Conservation (phyloP, 2,797 vertebrate species). For the Scomberomorus guttatus region DNA sequence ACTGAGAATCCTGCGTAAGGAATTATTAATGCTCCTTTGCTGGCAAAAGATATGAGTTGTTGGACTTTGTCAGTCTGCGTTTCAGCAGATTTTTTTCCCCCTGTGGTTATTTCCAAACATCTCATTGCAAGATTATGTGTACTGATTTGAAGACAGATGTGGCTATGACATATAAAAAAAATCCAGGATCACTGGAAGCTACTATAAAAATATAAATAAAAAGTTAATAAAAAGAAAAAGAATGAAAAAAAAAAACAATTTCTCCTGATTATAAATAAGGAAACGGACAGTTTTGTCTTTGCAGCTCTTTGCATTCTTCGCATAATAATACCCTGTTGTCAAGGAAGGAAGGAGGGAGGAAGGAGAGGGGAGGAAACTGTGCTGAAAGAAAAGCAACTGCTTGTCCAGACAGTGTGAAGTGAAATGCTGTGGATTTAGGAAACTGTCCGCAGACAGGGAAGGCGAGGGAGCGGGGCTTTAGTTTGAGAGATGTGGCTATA, state of each 20-base stretch:
- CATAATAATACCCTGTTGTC: conserved; percentile 75
- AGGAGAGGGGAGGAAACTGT: conserved; percentile 58
- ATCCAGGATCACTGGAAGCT: neutral
- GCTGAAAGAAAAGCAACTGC: conserved; percentile 52
- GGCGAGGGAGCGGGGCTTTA: neutral
- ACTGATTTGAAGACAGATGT: conserved; percentile 1
- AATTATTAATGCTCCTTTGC: neutral
- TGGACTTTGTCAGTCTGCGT: neutral
- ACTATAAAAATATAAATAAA: neutral
- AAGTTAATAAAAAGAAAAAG: neutral
- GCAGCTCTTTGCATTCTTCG: conserved; percentile 70
- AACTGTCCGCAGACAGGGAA: conserved; percentile 1
- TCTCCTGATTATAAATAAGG: conserved; percentile 17
- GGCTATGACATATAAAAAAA: neutral
- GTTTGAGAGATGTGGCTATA: neutral
- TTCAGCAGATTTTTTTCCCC: neutral
- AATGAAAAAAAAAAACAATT: neutral
- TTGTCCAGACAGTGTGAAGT: conserved; percentile 50
- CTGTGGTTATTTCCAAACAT: conserved; percentile 42
- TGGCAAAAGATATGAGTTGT: conserved; percentile 9
- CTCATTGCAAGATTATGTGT: conserved; percentile 42
- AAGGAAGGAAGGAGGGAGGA: conserved; percentile 49
- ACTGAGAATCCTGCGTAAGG: neutral
- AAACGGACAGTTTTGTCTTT: conserved; percentile 47
- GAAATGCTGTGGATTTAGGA: conserved; percentile 40